A percentile compares a stretch with the other conserved stretches of the same genome.
phyloP scores from a whole-genome alignment of 2,888 invertebrate species.

The Sarcophaga subvicina region DNA sequence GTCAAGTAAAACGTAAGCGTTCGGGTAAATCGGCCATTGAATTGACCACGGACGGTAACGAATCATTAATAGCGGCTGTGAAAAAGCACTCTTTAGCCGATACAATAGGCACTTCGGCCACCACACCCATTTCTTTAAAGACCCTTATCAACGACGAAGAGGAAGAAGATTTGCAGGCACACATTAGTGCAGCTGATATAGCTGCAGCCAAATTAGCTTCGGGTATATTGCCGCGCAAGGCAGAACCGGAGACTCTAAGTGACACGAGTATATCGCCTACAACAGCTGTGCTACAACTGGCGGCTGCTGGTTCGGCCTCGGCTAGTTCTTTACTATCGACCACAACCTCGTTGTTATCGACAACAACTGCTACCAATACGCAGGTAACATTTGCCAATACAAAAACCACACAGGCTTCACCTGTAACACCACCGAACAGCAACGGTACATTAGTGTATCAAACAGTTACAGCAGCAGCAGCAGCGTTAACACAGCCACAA shows the following conservation, averaged over 20 bases:
- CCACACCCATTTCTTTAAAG: constrained; percentile 78
- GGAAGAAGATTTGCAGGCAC: constrained; percentile 74
- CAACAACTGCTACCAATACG: constrained; percentile 41
- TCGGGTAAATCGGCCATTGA: constrained; percentile 66
- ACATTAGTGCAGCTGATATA: constrained; percentile 76
- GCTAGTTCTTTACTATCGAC: constrained; percentile 60
- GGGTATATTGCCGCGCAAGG: constrained; percentile 77
- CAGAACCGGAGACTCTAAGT: constrained; percentile 78
- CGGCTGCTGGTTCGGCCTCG: constrained; percentile 67
- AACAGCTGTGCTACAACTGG: constrained; percentile 74
- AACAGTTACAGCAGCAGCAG: constrained; percentile 66
- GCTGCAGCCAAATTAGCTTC: constrained; percentile 78
- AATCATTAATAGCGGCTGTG: constrained; percentile 66
- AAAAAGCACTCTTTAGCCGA: constrained; percentile 78
- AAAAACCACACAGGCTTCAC: constrained; percentile 69
- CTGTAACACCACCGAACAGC: constrained; percentile 58
- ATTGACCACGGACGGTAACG: constrained; percentile 65
- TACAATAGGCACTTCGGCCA: constrained; percentile 78
- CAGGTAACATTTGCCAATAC: constrained; percentile 48
- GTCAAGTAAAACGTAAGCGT: constrained; percentile 71
- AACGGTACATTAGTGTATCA: constrained; percentile 37
- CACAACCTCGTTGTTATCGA: constrained; percentile 56
- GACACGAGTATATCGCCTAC: constrained; percentile 79
- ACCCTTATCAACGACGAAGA: constrained; percentile 79
- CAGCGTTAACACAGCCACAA: constrained; percentile 12